Percentiles rank a stretch among this genome's conserved stretches.
These are phyloP conservation scores for Alentia gelatinosa DNA, from an alignment of 2,888 invertebrate genomes.

Conservation along the genomic window DNA sequence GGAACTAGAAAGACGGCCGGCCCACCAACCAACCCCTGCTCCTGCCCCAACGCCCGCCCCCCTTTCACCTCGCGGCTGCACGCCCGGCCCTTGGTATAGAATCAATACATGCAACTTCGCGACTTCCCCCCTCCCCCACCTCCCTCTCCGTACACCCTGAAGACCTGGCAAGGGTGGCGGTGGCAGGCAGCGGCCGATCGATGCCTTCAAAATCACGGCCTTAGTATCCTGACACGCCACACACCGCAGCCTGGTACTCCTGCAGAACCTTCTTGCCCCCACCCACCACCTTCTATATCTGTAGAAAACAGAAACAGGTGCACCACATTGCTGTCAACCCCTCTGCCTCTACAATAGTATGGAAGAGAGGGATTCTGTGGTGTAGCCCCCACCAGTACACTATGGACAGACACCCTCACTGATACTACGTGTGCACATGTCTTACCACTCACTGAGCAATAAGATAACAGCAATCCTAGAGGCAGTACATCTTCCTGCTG, in stretches of 20 bases:
- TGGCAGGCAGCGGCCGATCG: neutral
- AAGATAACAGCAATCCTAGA: too few relatives aligned
- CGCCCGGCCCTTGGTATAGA: neutral
- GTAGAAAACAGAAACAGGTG: neutral
- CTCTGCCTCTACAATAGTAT: too few relatives aligned
- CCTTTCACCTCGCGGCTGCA: neutral
- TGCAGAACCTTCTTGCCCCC: neutral
- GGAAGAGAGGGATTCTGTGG: too few relatives aligned
- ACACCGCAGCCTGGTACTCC: neutral
- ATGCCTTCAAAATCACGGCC: slow-evolving; percentile 2
- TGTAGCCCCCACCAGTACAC: neutral
- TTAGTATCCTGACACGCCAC: neutral
- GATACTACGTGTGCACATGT: too few relatives aligned
- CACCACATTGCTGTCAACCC: neutral
- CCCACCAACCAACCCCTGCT: neutral
- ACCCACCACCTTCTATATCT: neutral
- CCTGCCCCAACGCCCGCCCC: neutral
- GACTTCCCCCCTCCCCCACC: neutral
- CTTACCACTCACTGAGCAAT: too few relatives aligned
- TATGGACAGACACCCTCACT: too few relatives aligned
- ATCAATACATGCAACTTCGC: neutral
- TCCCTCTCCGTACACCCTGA: neutral
- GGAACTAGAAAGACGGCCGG: neutral
- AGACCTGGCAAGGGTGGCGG: neutral
- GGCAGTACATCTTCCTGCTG: too few relatives aligned